A percentile compares a stretch with the other conserved stretches of the same genome.
Evolutionary conservation across 2,113 vertebrate genomes (phyloP).

Genomic region (Albula glossodonta): DNA sequence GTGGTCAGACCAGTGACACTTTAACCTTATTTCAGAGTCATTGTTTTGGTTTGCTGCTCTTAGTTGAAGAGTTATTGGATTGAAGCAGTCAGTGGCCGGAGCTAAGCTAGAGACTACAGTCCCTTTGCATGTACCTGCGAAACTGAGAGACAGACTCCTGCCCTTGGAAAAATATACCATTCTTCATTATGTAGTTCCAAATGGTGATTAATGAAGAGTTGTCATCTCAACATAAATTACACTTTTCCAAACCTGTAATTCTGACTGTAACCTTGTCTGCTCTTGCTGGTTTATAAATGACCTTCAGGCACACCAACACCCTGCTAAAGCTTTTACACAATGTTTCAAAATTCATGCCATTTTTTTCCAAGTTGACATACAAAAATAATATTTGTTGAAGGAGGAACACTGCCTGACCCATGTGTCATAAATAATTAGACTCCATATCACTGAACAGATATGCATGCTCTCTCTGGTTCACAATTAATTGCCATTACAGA

Average conservation of each 20-base stretch:
- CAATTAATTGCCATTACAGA: slow-evolving; percentile 63
- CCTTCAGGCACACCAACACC: neutral
- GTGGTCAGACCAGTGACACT: neutral
- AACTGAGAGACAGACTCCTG: neutral
- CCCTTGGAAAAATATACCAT: neutral
- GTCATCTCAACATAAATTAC: neutral
- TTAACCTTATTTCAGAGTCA: neutral
- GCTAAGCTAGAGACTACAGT: neutral
- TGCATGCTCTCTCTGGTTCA: slow-evolving; percentile 43
- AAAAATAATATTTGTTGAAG: slow-evolving; percentile 50
- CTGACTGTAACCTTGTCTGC: neutral
- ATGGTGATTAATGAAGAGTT: slow-evolving; percentile 15
- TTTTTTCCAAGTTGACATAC: slow-evolving; percentile 64
- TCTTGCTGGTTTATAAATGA: neutral
- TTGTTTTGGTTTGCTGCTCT: too few relatives aligned
- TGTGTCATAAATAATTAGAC: slow-evolving; percentile 64
- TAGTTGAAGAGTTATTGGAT: neutral
- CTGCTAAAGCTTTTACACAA: neutral
- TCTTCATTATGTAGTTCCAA: neutral
- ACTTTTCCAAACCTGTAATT: neutral
- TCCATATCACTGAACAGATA: slow-evolving; percentile 16
- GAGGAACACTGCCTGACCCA: slow-evolving; percentile 37
- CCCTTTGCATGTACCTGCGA: neutral
- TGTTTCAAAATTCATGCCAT: slow-evolving; percentile 49
- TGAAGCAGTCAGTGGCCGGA: neutral